phyloP scores from a whole-genome alignment of 2,113 vertebrate genomes.

The Copsychus sechellarum region DNA sequence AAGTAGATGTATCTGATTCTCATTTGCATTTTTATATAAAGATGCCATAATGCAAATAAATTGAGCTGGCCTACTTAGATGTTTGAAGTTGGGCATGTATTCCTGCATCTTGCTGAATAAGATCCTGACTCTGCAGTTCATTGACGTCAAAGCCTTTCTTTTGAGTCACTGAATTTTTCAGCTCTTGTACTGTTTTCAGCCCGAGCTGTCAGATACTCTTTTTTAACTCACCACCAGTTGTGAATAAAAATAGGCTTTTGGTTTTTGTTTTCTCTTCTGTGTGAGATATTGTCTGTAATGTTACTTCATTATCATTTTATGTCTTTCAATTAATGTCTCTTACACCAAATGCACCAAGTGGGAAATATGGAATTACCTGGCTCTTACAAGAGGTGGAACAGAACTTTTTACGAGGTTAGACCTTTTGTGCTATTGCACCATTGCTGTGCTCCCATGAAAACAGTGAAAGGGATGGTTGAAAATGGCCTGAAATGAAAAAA shows the following conservation, averaged over 20 bases:
- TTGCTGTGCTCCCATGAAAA: background rate
- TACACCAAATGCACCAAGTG: background rate
- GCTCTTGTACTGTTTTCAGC: background rate
- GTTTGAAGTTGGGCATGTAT: background rate
- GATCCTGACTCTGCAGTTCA: background rate
- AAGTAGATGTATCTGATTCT: background rate
- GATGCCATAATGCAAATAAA: background rate
- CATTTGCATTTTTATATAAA: slow-evolving; percentile 6
- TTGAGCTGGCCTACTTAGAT: background rate
- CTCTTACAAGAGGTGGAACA: background rate
- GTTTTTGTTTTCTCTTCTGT: background rate
- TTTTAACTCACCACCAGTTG: background rate
- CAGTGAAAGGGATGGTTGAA: background rate
- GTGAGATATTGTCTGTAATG: background rate
- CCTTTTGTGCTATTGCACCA: background rate
- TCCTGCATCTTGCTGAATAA: background rate
- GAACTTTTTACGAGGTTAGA: accelerated
- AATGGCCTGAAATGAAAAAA: background rate
- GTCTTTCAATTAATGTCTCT: background rate
- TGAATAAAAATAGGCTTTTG: background rate
- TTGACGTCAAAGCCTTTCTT: slow-evolving; percentile 3
- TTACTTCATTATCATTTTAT: background rate
- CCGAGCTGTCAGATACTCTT: background rate
- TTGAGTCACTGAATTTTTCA: background rate
- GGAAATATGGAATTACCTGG: background rate